Evolutionary conservation across 1,140 invertebrate genomes (phyloP).

Genomic region (Panagrolaimus sp.): DNA sequence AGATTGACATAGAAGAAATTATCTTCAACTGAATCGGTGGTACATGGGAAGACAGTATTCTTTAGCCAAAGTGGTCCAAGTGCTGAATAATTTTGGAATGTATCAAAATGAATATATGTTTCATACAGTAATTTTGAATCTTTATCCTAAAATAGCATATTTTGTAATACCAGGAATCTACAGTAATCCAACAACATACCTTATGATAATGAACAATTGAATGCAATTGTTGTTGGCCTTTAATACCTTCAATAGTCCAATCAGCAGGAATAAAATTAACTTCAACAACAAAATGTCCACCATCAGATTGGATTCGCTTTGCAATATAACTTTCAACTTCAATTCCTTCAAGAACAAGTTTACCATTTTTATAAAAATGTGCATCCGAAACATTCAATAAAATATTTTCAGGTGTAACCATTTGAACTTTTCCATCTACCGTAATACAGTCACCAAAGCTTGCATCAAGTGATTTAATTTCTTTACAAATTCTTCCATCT

Average conservation of each 20-base stretch:
- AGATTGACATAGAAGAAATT: slow-evolving; percentile 31
- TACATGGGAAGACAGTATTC: slow-evolving; percentile 23
- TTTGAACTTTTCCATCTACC: slow-evolving; percentile 18
- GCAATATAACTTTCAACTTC: slow-evolving; percentile 10
- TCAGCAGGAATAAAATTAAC: slow-evolving; percentile 22
- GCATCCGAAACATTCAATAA: slow-evolving; percentile 23
- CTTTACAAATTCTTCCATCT: slow-evolving; percentile 26
- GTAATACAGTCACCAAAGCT: slow-evolving; percentile 14
- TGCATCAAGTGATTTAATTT: slow-evolving; percentile 8
- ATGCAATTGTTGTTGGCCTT: slow-evolving; percentile 17
- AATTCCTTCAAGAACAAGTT: neutral
- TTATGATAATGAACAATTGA: slow-evolving; percentile 34
- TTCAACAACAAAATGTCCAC: slow-evolving; percentile 25
- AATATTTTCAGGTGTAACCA: slow-evolving; percentile 1
- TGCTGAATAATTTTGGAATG: slow-evolving; percentile 26
- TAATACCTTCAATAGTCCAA: slow-evolving; percentile 19
- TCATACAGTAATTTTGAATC: slow-evolving; percentile 1
- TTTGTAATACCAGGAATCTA: neutral
- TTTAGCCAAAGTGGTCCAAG: slow-evolving; percentile 24
- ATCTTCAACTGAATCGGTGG: slow-evolving; percentile 14
- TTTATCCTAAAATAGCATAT: slow-evolving; percentile 16
- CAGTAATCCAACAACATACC: slow-evolving; percentile 7
- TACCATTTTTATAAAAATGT: slow-evolving; percentile 5
- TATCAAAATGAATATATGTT: slow-evolving; percentile 26
- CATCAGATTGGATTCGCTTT: neutral